Conservation (phyloP, 2,888 invertebrate species). For the Timema podura region DNA sequence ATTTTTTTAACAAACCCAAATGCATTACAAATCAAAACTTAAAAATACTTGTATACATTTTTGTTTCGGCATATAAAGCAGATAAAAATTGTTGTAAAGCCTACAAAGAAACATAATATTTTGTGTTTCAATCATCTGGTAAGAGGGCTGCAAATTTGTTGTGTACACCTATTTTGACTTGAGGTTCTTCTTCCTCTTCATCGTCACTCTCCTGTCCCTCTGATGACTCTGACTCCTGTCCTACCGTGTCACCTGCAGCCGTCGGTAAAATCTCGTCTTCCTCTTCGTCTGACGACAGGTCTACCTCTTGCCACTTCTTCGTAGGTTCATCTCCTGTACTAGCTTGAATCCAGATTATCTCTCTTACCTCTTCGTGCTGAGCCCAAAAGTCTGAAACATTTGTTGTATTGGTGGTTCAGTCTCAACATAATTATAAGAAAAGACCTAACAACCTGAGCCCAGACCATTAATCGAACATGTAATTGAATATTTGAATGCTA, state of each 20-base stretch:
- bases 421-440: background rate
- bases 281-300: constrained; percentile 31
- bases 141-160: constrained; percentile 33
- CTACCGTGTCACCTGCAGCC: constrained; percentile 28
- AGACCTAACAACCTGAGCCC: background rate
- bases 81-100: no score
- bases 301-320: constrained; percentile 25
- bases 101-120: no score
- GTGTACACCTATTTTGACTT: constrained; percentile 32
- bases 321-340: constrained; percentile 36
- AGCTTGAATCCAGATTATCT: constrained; percentile 66
- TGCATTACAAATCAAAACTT: no score
- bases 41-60: no score
- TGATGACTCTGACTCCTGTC: constrained; percentile 34
- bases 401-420: background rate
- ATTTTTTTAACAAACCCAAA: no score
- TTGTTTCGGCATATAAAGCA: no score
- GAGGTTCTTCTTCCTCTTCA: constrained; percentile 37
- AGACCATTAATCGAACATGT: background rate
- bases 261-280: constrained; percentile 16
- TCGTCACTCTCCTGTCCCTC: constrained; percentile 31
- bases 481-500: no score
- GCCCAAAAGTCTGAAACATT: constrained; percentile 57
- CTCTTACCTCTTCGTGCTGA: constrained; percentile 57
- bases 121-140: no score